Evolutionary conservation across 2,113 vertebrate genomes (phyloP).

Genomic region (Chaenocephalus aceratus): DNA sequence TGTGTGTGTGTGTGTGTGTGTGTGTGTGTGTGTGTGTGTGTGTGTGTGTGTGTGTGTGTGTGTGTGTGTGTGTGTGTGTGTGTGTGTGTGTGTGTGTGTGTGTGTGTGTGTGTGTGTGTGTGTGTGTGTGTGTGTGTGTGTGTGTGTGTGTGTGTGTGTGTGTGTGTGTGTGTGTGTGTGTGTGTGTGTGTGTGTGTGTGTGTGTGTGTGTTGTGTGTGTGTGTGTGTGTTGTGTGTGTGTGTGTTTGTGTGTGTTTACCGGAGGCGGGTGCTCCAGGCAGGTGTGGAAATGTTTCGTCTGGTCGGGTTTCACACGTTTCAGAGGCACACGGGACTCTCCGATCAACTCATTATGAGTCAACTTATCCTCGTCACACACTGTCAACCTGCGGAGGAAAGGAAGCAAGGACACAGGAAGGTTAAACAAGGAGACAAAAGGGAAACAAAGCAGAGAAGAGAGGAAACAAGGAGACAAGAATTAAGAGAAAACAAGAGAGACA

Average conservation of each 20-base stretch:
- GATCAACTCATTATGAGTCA: conserved; percentile 93
- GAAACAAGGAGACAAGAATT: background rate
- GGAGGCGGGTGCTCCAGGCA: conserved; percentile 89
- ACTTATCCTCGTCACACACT: conserved; percentile 91
- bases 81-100: background rate
- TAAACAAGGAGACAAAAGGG: no score
- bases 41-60: no score
- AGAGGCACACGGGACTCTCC: conserved; percentile 89
- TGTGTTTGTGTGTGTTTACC: conserved; percentile 66
- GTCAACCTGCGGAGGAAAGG: conserved; percentile 82
- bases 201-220: background rate
- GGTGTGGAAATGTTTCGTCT: conserved; percentile 89
- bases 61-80: no score
- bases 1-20: conserved; percentile 23
- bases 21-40: no score
- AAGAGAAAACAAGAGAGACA: background rate
- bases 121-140: background rate
- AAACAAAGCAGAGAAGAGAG: background rate
- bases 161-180: background rate
- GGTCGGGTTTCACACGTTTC: conserved; percentile 86
- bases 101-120: background rate
- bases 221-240: background rate
- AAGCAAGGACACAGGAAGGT: background rate
- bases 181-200: background rate
- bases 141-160: background rate